Base-by-base conservation (phyloP, 2,113 vertebrate species). In the Nothoprocta pentlandii region DNA sequence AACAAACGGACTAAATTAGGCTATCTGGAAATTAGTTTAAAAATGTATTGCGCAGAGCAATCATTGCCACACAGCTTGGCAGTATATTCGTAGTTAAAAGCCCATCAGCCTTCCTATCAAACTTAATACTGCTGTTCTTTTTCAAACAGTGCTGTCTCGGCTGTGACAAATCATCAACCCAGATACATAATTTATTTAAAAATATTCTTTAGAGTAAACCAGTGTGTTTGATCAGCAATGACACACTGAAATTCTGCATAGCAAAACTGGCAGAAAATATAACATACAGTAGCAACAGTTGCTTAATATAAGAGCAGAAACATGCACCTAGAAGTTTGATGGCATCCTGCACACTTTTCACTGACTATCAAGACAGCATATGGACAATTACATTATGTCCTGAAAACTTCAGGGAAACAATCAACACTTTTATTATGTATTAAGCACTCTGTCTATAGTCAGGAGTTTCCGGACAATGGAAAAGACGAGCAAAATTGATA, bases 151-250 rank as follows among this genome's bases (percentile, higher is more conserved):
- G 92, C 94, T 97, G 96, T 93, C 94, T 95, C 21, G 89, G 70
- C 69, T 54, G 74, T 4, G 8, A 89, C 77, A 12, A 92, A 91
- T 75, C 41, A 93, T 93, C 94, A 96, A 92, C 95, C 95, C 49
- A 95, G 83, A 96, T 97, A 93, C 95, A 95, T 96, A 97, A 93
- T 95, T 96, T 97, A 94, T 74, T 93, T 80, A 90, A 63, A 90
- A 94, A 69, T 36, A 88, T 68, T 92, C 77, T 86, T 94, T 23
- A 90, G 77, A 90, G 88, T 64, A 84, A 95, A 78, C 58, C 62
- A 91, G 44, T 20, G 34, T 21, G 82, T 96, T 93, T 97, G 94
- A 97, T 96, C 95, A 95, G 14, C 8, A 41, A 64, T 89, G 56
- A n/a, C 82, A 15, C 22, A 34, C 85, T 71, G 61, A 82, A 93